These are phyloP conservation scores for Neodiprion fabricii DNA, from an alignment of 1,140 invertebrate genomes.

Conservation along the genomic window DNA sequence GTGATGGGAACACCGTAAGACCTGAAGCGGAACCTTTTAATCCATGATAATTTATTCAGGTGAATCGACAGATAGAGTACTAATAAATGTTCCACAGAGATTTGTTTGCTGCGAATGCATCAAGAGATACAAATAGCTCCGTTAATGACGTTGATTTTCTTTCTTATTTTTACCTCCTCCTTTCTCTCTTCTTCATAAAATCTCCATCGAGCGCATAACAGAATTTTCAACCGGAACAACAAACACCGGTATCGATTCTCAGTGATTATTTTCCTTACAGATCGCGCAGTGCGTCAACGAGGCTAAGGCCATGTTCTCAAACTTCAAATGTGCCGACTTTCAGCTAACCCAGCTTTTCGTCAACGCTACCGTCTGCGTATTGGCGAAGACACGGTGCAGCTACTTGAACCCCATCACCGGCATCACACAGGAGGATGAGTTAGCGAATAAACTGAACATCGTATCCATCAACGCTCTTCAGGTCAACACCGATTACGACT, in stretches of 20 bases:
- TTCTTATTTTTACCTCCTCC: background rate
- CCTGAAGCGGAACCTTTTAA: conserved; percentile 35
- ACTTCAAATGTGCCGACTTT: conserved; percentile 30
- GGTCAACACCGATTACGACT: conserved; percentile 49
- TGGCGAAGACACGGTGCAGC: conserved; percentile 49
- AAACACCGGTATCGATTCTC: background rate
- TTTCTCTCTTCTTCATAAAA: background rate
- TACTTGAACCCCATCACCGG: conserved; percentile 49
- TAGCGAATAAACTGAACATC: conserved; percentile 38
- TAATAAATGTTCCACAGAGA: background rate
- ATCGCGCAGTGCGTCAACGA: conserved; percentile 42
- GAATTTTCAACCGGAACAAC: background rate
- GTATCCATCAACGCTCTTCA: conserved; percentile 43
- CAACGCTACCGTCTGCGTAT: conserved; percentile 48
- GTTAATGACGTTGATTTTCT: too few relatives aligned
- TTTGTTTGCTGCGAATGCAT: too few relatives aligned
- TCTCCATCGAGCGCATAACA: too few relatives aligned
- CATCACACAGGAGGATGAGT: conserved; percentile 33
- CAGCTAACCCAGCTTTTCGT: conserved; percentile 45
- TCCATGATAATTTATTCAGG: conserved; percentile 22
- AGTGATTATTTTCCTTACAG: conserved; percentile 28
- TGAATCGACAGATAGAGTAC: background rate
- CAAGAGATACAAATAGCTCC: too few relatives aligned
- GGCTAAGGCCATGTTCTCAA: conserved; percentile 34
- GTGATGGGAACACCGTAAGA: conserved; percentile 23